Percentiles rank a stretch among this genome's conserved stretches.
phyloP scores from a whole-genome alignment of 2,797 vertebrate genomes.

The Phalanger gymnotis region DNA sequence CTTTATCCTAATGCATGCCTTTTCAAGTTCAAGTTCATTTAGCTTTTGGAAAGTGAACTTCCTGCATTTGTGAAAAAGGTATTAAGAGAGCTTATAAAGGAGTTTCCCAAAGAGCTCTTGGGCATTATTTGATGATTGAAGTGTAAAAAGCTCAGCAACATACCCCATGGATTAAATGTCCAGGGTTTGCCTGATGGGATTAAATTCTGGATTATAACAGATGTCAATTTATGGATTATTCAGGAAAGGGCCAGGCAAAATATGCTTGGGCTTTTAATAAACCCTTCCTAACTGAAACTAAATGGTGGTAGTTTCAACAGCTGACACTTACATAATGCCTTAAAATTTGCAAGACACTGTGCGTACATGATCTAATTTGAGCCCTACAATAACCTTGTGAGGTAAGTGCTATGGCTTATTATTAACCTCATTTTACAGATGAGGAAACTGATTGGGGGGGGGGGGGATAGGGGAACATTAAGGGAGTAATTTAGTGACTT shows the following conservation, averaged over 20 bases:
- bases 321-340: not conserved
- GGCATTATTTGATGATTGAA: conserved; percentile 1
- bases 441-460: not conserved
- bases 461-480: not conserved
- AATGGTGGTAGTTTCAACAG: not conserved
- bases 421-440: not conserved
- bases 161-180: conserved; percentile 18
- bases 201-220: not conserved
- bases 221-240: not conserved
- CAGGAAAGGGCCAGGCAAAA: not conserved
- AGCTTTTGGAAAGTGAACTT: conserved; percentile 16
- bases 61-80: conserved; percentile 23
- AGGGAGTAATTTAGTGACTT: not conserved
- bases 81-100: conserved; percentile 18
- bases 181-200: not conserved
- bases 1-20: not conserved
- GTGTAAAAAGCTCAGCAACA: not conserved
- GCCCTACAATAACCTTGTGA: not conserved
- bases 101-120: not conserved
- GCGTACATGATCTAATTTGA: not conserved
- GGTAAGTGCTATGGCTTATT: not conserved
- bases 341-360: not conserved
- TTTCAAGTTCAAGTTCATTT: conserved; percentile 34
- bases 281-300: conserved; percentile 10
- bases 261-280: not conserved